Evolutionary conservation across 2,888 invertebrate genomes (phyloP).

Genomic region (Drosophila mimica): DNA sequence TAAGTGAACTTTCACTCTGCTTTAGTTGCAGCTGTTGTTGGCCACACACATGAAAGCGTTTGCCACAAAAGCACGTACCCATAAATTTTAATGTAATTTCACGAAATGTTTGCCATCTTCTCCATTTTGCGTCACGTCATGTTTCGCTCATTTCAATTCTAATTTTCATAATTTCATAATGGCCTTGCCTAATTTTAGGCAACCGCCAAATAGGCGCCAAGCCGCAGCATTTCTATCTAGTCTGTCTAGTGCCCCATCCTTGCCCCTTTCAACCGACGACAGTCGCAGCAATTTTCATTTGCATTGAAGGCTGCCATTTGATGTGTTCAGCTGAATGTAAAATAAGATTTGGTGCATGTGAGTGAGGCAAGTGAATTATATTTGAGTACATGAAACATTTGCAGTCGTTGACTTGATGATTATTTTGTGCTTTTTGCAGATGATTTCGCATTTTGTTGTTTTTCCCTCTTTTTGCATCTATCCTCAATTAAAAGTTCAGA

Average conservation of each 20-base stretch:
- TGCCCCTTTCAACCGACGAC: background rate
- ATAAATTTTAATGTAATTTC: slow-evolving; percentile 27
- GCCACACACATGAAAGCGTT: slow-evolving; percentile 10
- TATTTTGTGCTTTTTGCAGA: slow-evolving; percentile 10
- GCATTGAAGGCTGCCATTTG: slow-evolving; percentile 35
- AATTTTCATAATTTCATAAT: slow-evolving; percentile 72
- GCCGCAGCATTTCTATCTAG: background rate
- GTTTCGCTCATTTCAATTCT: slow-evolving; percentile 51
- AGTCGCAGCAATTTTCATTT: slow-evolving; percentile 28
- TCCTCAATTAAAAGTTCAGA: slow-evolving; percentile 77
- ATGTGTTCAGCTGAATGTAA: slow-evolving; percentile 33
- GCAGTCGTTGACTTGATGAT: slow-evolving; percentile 32
- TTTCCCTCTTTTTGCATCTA: slow-evolving; percentile 48
- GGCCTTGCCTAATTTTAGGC: slow-evolving; percentile 58
- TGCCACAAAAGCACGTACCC: slow-evolving; percentile 8
- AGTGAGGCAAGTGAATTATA: slow-evolving; percentile 38
- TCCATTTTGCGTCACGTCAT: slow-evolving; percentile 32
- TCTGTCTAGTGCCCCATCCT: background rate
- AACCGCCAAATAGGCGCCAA: slow-evolving; percentile 28
- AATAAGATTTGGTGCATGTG: slow-evolving; percentile 60
- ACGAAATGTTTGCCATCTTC: slow-evolving; percentile 15
- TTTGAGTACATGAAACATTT: slow-evolving; percentile 28
- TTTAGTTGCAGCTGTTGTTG: background rate
- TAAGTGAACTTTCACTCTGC: slow-evolving; percentile 7
- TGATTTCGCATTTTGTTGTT: slow-evolving; percentile 12